Base-by-base conservation (phyloP, 2,113 vertebrate genomes). In the Malurus cyaneus region DNA sequence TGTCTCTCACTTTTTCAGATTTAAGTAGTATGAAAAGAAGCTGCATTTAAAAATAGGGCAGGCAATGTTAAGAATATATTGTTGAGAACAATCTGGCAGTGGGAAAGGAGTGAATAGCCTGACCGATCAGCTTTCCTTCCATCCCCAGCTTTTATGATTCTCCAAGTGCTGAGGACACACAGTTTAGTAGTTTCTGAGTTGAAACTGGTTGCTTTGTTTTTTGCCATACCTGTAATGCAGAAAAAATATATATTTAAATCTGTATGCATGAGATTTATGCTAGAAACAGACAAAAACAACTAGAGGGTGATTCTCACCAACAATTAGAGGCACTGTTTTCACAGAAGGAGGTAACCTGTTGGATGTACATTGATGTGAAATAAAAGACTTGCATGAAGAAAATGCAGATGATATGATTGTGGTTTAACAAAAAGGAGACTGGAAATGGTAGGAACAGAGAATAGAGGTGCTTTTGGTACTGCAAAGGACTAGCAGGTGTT, bases 1-100 rank as follows among this genome's bases (percentile, higher is more conserved):
- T 79, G 18, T 73, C 21, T 89, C 52, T 69, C 54, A 77, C 23
- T 41, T 44, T 81, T 81, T 79, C n/a, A 15, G 29, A 42, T 62
- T 70, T 88, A 62, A 86, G 9, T 56, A 84, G 17, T 81, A 92
- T 62, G 29, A 90, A 93, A 95, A 79, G 52, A 92, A 78, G 36
- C 8, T 78, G 39, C 57, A 54, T 80, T 88, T 94, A 39, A 86
- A 89, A 92, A 70, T 11, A 29, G 28, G 14, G 21, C 1, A 21
- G 50, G 44, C 18, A 88, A 57, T 39, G 18, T 61, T 80, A 79
- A 49, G 49, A 72, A 34, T 56, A 71, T 24, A 69, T 62, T 81
- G 34, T 31, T 77, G 44, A 54, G 66, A 92, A 84, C 31, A 94
- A 69, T 39, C 19, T 49, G 28, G 8, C 36, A 59, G 50, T 47